Base-by-base conservation (phyloP, 2,113 vertebrate species). In the Gobius niger region DNA sequence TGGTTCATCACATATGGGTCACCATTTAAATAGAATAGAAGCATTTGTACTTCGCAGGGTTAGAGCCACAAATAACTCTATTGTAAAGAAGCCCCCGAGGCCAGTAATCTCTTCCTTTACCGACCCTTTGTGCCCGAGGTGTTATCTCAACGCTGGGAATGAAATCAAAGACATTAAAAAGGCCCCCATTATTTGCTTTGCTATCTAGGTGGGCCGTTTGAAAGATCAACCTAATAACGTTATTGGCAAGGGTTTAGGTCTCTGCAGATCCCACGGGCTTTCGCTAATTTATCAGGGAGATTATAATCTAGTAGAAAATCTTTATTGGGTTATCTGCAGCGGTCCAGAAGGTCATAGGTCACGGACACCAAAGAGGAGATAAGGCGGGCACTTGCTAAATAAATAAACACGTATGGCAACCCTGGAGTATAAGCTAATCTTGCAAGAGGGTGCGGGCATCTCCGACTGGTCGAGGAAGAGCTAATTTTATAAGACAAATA, bases 281-380 rank as follows among this genome's bases (percentile, higher is more conserved):
- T 50, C n/a, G 7, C n/a, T 60, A 60, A 60, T 60, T 42, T 40
- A 9, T 42, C 57, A 60, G 40, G 57, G 10, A 60, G 57, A 60
- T 60, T 44, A 44, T 1, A 9, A 60, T 60, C 57, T 42, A 4
- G 6, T 44, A 42, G 3, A 44, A 44, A 60, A 44, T 60, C 57
- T 60, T 60, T n/a, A 44, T 60, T 60, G 9, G 40, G 68, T 65
- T 73, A 65, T 47, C 61, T 56, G 53, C 4, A 7, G 47, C 24
- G 2, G 11, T 64, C 51, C 74, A 14, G 9, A 18, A 16, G 61
- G 49, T 53, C 50, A 75, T 61, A 69, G 79, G 64, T 82, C 70
- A 69, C 12, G 40, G 67, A 71, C 68, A 63, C 18, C 5, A 46
- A 47, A n/a, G 68, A 65, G 51, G 50, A 34, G 2, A 14, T 63